Evolutionary conservation across 2,888 invertebrate genomes (phyloP), one percentile per base, ranked within the genome.

Genomic region (Papilio gigon): DNA sequence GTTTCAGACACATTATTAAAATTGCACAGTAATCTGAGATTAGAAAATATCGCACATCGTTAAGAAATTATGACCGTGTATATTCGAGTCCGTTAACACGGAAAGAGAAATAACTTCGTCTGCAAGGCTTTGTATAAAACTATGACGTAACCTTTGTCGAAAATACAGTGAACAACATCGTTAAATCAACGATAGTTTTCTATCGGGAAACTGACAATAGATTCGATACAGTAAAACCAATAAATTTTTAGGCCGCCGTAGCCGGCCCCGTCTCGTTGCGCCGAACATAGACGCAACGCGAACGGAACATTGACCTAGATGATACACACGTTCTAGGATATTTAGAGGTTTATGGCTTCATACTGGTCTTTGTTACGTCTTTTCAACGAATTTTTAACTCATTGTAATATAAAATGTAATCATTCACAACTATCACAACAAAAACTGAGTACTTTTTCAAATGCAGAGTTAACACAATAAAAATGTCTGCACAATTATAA

Each of bases 301-400:
- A 71, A 73, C 69, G 72, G 65, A 75, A 74, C 74, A 74, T 73
- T 77, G 76, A 77, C 78, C 78, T 66, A 76, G 71, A 77, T 76
- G 73, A 73, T 71, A 71, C 71, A 71, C 47, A 60, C 50, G 33
- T 50, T 65, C 58, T 53, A 44, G 53, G 63, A 30, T 69, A 62
- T 63, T 62, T 67, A 61, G 68, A 22, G 4, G 27, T 65, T 70
- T 65, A 71, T 47, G 4, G n/a, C 30, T 27, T 30, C 4, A 50
- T 22, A 47, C 12, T 25, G 1, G 5, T 27, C 4, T 59, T 53
- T n/a, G 30, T 47, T 14, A n/a, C 17, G 17, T 6, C 42, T 27
- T 27, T 30, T 30, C 8, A 27, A 27, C 27, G 8, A 27, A 30
- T n/a, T 30, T 6, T 53, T 8, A 27, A 53, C n/a, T n/a, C n/a